Conservation (phyloP, 2,113 vertebrate species). For the Dascyllus trimaculatus region DNA sequence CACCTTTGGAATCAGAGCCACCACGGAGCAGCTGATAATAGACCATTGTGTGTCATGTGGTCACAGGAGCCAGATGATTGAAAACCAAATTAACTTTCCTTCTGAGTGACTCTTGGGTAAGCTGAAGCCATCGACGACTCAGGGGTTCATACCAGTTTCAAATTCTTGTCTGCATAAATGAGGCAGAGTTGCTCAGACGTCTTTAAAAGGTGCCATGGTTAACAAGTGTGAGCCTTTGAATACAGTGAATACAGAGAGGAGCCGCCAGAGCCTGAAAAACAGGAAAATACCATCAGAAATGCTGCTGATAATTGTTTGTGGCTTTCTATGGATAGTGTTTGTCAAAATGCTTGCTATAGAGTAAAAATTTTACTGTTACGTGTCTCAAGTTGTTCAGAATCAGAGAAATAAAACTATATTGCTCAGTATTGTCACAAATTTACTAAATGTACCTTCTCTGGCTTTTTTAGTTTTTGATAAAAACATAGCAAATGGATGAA, state of each 20-base stretch:
- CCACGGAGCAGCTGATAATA: conserved; percentile 63
- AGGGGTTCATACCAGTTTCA: conserved; percentile 52
- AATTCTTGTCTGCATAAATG: conserved; percentile 47
- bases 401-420: neutral
- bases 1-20: conserved; percentile 45
- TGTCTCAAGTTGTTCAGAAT: neutral
- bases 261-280: neutral
- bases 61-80: conserved; percentile 61
- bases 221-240: conserved; percentile 1
- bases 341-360: neutral
- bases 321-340: neutral
- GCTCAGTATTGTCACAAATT: conserved; percentile 5
- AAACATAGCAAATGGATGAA: neutral
- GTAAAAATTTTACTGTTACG: neutral
- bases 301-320: neutral
- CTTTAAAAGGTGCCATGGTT: conserved; percentile 19
- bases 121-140: conserved; percentile 34
- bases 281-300: neutral
- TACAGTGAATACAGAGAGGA: neutral
- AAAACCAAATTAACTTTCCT: conserved; percentile 76
- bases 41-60: conserved; percentile 52
- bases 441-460: neutral
- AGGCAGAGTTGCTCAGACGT: conserved; percentile 9
- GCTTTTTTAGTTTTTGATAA: neutral
- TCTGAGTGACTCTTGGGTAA: conserved; percentile 70